phyloP scores from a whole-genome alignment of 2,113 vertebrate species.

The Mormoops blainvillei region DNA sequence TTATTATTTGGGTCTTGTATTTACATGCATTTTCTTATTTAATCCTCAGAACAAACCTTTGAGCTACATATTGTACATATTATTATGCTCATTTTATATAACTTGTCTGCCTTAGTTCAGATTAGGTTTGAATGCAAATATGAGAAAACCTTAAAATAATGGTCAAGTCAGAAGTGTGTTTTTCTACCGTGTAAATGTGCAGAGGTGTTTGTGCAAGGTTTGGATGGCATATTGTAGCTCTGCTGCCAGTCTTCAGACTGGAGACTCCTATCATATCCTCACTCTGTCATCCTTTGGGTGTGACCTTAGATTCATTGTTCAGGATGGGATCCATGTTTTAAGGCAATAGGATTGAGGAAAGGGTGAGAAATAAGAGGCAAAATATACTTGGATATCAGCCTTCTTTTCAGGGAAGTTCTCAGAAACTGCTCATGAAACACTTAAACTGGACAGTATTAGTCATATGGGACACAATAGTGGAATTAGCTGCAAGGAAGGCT shows the following conservation, averaged over 20 bases:
- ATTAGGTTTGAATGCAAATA: conserved; percentile 40
- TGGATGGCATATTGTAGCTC: not conserved
- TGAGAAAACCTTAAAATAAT: not conserved
- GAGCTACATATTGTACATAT: not conserved
- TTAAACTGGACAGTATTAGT: not conserved
- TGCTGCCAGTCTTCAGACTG: not conserved
- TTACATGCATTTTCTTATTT: conserved; percentile 35
- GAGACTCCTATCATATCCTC: not conserved
- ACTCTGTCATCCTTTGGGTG: not conserved
- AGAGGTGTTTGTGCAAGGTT: not conserved
- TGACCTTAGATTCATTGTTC: not conserved
- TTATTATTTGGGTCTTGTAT: not conserved
- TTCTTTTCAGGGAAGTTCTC: not conserved
- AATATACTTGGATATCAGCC: not conserved
- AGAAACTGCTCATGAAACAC: not conserved
- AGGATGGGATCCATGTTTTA: not conserved
- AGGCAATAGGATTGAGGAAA: not conserved
- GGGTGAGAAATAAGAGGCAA: not conserved
- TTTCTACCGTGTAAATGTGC: not conserved
- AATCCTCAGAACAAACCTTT: conserved; percentile 28
- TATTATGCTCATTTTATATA: conserved; percentile 46
- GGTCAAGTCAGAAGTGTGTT: not conserved
- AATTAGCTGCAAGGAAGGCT: not conserved
- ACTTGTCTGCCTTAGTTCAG: not conserved
- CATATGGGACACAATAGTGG: not conserved